Evolutionary conservation across 64 coral and sea anemone genomes (phyloP).

Genomic region (Cladopsammia gracilis): DNA sequence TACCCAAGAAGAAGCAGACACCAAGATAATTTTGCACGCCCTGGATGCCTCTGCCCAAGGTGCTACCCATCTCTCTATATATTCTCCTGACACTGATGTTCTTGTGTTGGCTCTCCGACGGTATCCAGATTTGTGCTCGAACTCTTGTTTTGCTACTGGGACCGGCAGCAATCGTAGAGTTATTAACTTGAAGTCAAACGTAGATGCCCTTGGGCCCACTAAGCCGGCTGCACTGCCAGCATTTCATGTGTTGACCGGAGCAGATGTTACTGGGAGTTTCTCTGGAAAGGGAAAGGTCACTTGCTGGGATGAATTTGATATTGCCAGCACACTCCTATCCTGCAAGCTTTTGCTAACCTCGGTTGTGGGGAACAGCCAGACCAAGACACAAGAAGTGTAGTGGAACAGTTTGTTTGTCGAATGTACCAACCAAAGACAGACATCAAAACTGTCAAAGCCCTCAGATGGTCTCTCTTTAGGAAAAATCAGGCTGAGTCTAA

Average conservation of each 20-base stretch:
- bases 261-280: constrained; percentile 53
- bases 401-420: constrained; percentile 52
- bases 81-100: constrained; percentile 43
- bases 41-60: too few relatives aligned
- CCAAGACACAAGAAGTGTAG: neutral
- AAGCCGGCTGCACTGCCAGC: constrained; percentile 42
- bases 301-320: constrained; percentile 61
- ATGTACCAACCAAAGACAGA: constrained; percentile 67
- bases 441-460: constrained; percentile 70
- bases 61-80: too few relatives aligned
- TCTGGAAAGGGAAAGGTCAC: constrained; percentile 53
- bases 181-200: constrained; percentile 74
- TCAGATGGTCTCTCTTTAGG: constrained; percentile 62
- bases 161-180: constrained; percentile 58
- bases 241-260: constrained; percentile 52
- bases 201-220: constrained; percentile 66
- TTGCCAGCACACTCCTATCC: constrained; percentile 44
- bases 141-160: constrained; percentile 67
- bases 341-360: constrained; percentile 54
- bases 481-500: constrained; percentile 67
- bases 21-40: too few relatives aligned
- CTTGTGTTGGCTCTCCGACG: constrained; percentile 52
- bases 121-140: constrained; percentile 66
- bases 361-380: constrained; percentile 60
- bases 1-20: too few relatives aligned